A percentile compares a stretch with the other conserved stretches of the same genome.
Evolutionary conservation across 2,888 invertebrate genomes (phyloP).

Genomic region (Ochropleura plecta): DNA sequence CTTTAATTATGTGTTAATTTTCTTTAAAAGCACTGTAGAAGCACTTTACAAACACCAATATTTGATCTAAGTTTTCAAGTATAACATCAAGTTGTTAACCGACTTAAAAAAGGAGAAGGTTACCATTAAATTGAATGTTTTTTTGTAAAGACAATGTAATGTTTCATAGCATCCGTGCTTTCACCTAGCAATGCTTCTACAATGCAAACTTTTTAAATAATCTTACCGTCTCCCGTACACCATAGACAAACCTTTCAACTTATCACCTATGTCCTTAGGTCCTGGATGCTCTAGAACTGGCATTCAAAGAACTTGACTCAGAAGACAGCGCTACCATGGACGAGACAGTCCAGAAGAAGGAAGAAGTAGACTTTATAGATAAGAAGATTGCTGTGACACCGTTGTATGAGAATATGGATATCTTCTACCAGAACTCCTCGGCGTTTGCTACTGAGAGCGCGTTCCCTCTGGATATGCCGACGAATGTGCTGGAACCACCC

Average conservation of each 20-base stretch:
- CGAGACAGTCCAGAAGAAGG: slow-evolving; percentile 69
- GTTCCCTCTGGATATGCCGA: slow-evolving; percentile 91
- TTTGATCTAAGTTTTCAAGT: neutral
- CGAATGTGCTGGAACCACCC: slow-evolving; percentile 93
- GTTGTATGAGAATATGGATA: slow-evolving; percentile 91
- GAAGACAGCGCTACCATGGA: slow-evolving; percentile 88
- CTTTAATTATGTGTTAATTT: slow-evolving; percentile 51
- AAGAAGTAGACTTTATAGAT: slow-evolving; percentile 75
- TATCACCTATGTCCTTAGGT: slow-evolving; percentile 83
- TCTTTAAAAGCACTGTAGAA: slow-evolving; percentile 48
- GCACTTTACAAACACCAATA: slow-evolving; percentile 19
- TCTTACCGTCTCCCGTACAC: neutral
- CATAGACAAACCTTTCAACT: slow-evolving; percentile 21
- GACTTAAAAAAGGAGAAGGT: neutral
- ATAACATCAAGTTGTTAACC: neutral
- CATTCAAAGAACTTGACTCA: slow-evolving; percentile 91
- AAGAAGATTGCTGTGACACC: slow-evolving; percentile 88
- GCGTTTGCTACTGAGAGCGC: slow-evolving; percentile 70
- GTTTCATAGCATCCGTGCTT: slow-evolving; percentile 7
- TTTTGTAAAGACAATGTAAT: neutral
- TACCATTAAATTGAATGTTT: neutral
- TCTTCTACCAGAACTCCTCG: slow-evolving; percentile 87
- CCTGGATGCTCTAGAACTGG: slow-evolving; percentile 92
- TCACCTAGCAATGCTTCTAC: slow-evolving; percentile 52
- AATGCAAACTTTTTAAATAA: slow-evolving; percentile 38